These are phyloP conservation scores for Passerculus sandwichensis DNA, from an alignment of 2,797 vertebrate genomes.

Conservation along the genomic window DNA sequence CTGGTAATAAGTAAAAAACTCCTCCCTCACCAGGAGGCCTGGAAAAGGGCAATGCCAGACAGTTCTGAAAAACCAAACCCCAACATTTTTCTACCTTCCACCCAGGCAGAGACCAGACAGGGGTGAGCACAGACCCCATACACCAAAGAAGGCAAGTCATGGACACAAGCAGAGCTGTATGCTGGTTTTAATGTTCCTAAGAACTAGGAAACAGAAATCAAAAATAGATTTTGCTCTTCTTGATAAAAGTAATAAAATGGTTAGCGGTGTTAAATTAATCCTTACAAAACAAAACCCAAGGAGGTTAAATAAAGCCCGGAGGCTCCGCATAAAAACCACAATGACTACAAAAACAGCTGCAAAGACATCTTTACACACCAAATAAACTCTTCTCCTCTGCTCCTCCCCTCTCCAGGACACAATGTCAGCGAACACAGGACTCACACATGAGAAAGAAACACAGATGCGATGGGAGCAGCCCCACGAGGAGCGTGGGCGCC, in stretches of 20 bases:
- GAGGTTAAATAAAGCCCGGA: conserved; percentile 49
- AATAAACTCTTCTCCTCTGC: neutral
- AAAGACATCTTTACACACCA: conserved; percentile 62
- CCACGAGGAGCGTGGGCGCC: neutral
- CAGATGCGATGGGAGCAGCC: neutral
- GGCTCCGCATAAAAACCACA: conserved; percentile 48
- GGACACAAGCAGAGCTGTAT: neutral
- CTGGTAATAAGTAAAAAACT: neutral
- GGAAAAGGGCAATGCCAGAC: fast-evolving
- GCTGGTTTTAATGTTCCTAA: conserved; percentile 60
- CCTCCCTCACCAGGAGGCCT: neutral
- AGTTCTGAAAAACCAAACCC: neutral
- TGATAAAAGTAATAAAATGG: conserved; percentile 79
- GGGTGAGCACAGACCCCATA: neutral
- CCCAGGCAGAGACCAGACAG: neutral
- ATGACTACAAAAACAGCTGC: conserved; percentile 71
- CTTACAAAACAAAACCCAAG: conserved; percentile 70
- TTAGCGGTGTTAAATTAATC: conserved; percentile 82
- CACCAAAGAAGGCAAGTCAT: neutral
- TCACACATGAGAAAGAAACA: conserved; percentile 4
- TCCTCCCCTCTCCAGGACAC: neutral
- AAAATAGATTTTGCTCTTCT: conserved; percentile 77
- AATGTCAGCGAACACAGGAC: neutral
- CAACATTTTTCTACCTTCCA: neutral
- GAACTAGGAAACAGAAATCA: conserved; percentile 73